Evolutionary conservation across 2,797 vertebrate genomes (phyloP).

Genomic region (Ceryle rudis): DNA sequence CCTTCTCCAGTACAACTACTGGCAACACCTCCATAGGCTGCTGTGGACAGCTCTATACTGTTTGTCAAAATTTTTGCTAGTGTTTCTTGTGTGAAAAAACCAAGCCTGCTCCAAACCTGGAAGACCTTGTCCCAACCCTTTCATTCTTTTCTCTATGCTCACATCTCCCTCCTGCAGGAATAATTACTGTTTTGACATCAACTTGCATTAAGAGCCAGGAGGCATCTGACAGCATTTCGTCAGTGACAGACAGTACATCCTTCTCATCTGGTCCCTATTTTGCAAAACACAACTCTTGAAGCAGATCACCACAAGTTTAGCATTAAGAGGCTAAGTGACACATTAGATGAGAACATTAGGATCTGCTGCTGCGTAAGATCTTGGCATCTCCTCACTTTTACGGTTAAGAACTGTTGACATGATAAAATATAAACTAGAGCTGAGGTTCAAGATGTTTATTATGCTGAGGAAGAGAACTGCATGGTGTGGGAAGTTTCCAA

Average conservation of each 20-base stretch:
- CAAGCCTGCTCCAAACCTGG: not conserved
- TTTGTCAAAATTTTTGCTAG: not conserved
- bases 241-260: not conserved
- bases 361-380: constrained; percentile 15
- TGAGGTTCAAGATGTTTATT: constrained; percentile 15
- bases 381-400: not conserved
- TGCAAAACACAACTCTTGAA: not conserved
- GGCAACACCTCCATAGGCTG: accelerated
- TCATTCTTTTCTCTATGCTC: not conserved
- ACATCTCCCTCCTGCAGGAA: not conserved
- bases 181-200: not conserved
- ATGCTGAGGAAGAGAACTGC: not conserved
- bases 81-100: not conserved
- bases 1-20: not conserved
- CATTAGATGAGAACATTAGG: not conserved
- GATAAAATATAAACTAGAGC: constrained; percentile 18
- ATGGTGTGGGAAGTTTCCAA: not conserved
- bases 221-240: not conserved
- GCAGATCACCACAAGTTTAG: not conserved
- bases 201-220: not conserved
- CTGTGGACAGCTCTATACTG: not conserved
- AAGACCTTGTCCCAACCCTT: not conserved
- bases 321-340: not conserved
- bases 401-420: constrained; percentile 11
- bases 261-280: constrained; percentile 23